phyloP scores from a whole-genome alignment of 2,797 vertebrate species.

The Danio aesculapii region DNA sequence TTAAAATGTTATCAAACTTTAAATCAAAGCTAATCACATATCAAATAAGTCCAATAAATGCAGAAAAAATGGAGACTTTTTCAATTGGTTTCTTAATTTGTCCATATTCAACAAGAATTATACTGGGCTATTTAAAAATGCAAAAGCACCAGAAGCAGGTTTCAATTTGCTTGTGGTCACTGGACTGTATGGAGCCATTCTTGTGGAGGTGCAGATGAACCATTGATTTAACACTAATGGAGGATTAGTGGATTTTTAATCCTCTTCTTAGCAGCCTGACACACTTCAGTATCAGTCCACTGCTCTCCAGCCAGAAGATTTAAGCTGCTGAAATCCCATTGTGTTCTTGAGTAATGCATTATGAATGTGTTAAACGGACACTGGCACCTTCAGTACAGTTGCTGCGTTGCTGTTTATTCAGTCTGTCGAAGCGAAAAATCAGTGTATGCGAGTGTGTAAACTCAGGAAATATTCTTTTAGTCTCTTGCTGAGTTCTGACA shows the following conservation, averaged over 20 bases:
- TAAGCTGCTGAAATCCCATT: slow-evolving; percentile 42
- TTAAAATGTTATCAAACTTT: too few relatives aligned
- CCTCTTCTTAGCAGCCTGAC: slow-evolving; percentile 31
- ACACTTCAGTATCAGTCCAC: slow-evolving; percentile 14
- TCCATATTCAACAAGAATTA: background rate
- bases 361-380: slow-evolving; percentile 4
- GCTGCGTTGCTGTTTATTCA: slow-evolving; percentile 13
- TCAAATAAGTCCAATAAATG: too few relatives aligned
- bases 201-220: slow-evolving; percentile 35
- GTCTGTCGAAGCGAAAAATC: background rate
- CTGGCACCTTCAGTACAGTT: background rate
- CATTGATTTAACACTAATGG: slow-evolving; percentile 50
- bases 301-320: slow-evolving; percentile 8
- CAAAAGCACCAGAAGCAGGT: slow-evolving; percentile 1
- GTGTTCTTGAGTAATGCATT: slow-evolving; percentile 19
- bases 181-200: slow-evolving; percentile 14
- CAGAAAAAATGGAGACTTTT: too few relatives aligned
- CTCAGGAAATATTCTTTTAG: background rate
- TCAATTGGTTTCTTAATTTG: too few relatives aligned
- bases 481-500: background rate
- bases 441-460: background rate
- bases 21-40: too few relatives aligned
- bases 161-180: slow-evolving; percentile 33
- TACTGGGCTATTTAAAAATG: background rate
- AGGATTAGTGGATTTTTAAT: slow-evolving; percentile 52